These are phyloP conservation scores for Cactoblastis cactorum DNA, from an alignment of 2,888 invertebrate species.

Conservation along the genomic window DNA sequence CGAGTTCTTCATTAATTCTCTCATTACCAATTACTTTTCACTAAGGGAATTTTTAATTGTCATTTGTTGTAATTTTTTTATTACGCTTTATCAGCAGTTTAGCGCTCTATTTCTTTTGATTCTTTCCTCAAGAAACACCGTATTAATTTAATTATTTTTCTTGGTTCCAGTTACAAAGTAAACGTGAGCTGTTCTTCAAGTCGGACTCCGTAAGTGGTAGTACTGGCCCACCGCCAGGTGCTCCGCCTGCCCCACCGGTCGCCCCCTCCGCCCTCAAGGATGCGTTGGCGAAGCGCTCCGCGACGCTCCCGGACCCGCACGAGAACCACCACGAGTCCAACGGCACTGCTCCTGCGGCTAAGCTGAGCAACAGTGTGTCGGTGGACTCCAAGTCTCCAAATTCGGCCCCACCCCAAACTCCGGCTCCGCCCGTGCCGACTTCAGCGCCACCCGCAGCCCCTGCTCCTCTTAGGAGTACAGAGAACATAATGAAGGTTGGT, in stretches of 20 bases:
- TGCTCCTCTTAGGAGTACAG: constrained; percentile 63
- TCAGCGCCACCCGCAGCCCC: constrained; percentile 49
- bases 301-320: constrained; percentile 64
- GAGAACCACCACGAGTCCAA: constrained; percentile 74
- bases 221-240: constrained; percentile 56
- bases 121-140: too few relatives aligned
- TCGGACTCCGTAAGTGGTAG: constrained; percentile 79
- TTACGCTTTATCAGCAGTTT: too few relatives aligned
- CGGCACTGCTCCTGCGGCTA: constrained; percentile 47
- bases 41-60: too few relatives aligned
- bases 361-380: constrained; percentile 66
- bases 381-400: constrained; percentile 62
- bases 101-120: too few relatives aligned
- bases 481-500: constrained; percentile 69
- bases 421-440: constrained; percentile 69
- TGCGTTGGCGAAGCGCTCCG: constrained; percentile 66
- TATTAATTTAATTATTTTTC: constrained; percentile 3
- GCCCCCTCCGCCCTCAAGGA: constrained; percentile 76
- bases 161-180: constrained; percentile 86
- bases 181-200: constrained; percentile 93
- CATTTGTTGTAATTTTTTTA: too few relatives aligned
- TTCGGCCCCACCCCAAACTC: constrained; percentile 63
- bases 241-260: constrained; percentile 66
- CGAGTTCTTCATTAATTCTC: neutral
- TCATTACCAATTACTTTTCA: neutral